phyloP scores from a whole-genome alignment of 1,140 invertebrate species.

The Globodera rostochiensis region DNA sequence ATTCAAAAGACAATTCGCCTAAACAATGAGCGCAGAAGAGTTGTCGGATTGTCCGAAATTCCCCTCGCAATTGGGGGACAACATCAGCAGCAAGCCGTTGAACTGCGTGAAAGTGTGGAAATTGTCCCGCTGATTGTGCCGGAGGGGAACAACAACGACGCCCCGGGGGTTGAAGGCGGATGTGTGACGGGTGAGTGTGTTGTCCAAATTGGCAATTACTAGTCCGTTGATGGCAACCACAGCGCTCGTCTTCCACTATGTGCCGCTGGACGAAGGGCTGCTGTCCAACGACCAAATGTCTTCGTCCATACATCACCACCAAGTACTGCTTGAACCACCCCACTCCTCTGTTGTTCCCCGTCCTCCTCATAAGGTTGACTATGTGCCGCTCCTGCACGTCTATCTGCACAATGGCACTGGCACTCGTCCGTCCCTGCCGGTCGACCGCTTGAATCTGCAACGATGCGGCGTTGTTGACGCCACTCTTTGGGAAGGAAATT shows the following conservation, averaged over 20 bases:
- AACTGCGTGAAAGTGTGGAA: background rate
- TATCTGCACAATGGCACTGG: background rate
- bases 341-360: background rate
- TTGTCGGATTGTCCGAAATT: background rate
- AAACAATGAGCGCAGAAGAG: background rate
- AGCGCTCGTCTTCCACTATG: conserved; percentile 3
- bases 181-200: background rate
- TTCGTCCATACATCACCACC: background rate
- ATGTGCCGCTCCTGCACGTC: conserved; percentile 14
- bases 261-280: background rate
- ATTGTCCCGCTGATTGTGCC: background rate
- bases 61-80: background rate
- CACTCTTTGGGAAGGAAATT: conserved; percentile 16
- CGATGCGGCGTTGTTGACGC: conserved; percentile 5
- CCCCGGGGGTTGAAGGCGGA: background rate
- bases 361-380: background rate
- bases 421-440: background rate
- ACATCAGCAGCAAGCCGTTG: background rate
- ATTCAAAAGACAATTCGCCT: background rate
- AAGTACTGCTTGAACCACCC: background rate
- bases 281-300: conserved; percentile 2
- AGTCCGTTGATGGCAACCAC: background rate
- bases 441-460: background rate
- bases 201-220: background rate
- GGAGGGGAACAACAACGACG: background rate